Conservation (phyloP, 2,113 vertebrate genomes). For the Anhinga anhinga region DNA sequence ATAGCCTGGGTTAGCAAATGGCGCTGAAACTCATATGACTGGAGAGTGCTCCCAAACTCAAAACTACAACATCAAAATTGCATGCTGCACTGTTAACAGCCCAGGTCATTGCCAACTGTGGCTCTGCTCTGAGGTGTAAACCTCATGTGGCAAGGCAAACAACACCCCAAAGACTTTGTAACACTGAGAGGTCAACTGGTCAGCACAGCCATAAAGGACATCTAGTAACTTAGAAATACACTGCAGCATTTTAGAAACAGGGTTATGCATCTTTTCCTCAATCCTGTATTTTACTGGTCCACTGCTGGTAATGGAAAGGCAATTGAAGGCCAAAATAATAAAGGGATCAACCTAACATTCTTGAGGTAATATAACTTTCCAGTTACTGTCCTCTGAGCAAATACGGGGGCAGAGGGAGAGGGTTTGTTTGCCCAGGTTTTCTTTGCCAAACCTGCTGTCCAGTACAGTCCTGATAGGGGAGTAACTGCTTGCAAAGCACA, state of each 20-base stretch:
- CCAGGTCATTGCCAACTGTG: background rate
- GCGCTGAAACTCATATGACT: accelerated
- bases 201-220: background rate
- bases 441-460: background rate
- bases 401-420: background rate
- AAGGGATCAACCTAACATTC: background rate
- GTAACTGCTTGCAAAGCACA: background rate
- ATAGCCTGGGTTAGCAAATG: background rate
- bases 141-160: background rate
- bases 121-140: background rate
- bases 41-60: background rate
- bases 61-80: background rate
- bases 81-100: background rate
- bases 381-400: background rate
- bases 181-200: background rate
- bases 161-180: background rate
- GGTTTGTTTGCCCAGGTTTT: background rate
- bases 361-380: background rate
- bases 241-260: background rate
- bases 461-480: background rate
- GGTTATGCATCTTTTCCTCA: background rate
- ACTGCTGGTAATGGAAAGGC: background rate
- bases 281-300: background rate
- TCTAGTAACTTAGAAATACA: background rate
- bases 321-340: background rate